Conservation (phyloP, 2,888 invertebrate species). For the Tachina fera region DNA sequence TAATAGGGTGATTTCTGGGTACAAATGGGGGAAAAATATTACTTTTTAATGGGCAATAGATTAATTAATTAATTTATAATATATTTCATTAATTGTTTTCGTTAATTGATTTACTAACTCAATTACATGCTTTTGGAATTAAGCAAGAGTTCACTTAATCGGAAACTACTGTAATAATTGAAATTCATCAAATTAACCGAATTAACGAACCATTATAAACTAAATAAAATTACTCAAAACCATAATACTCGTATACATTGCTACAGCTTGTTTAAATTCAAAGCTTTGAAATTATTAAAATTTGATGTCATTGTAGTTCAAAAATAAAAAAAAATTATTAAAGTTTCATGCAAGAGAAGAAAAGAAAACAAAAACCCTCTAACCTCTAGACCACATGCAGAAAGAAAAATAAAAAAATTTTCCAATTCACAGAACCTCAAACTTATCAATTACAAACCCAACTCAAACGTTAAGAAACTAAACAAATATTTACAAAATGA, state of each 20-base stretch:
- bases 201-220: neutral
- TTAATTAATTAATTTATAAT: too few species aligned
- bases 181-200: neutral
- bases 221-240: too few species aligned
- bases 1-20: too few species aligned
- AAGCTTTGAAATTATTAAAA: neutral
- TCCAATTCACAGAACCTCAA: slow-evolving; percentile 51
- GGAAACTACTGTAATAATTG: neutral
- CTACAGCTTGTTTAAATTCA: neutral
- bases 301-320: neutral
- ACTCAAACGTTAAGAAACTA: slow-evolving; percentile 21
- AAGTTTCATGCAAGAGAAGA: neutral
- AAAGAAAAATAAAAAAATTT: slow-evolving; percentile 40
- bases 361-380: neutral
- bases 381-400: neutral
- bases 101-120: too few species aligned
- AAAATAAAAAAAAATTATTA: neutral
- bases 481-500: neutral
- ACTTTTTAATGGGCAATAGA: too few species aligned
- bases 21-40: too few species aligned
- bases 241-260: too few species aligned
- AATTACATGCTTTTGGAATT: too few species aligned
- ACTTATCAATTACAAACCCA: slow-evolving; percentile 58
- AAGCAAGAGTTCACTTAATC: too few species aligned
- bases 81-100: too few species aligned